phyloP scores from a whole-genome alignment of 1,140 invertebrate species.

The Chironomus striatipennis region DNA sequence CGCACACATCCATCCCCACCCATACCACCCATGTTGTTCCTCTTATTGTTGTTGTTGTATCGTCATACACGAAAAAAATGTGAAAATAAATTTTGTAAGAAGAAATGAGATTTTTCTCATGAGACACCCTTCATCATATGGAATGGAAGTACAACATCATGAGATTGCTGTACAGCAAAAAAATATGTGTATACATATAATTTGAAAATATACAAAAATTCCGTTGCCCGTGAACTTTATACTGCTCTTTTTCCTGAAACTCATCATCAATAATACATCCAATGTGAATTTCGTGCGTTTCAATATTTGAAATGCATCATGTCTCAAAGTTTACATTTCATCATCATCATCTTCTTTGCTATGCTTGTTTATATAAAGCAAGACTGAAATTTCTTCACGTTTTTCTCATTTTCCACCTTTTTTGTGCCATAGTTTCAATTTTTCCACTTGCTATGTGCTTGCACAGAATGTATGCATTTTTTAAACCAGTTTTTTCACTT shows the following conservation, averaged over 20 bases:
- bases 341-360: neutral
- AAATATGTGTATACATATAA: neutral
- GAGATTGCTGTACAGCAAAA: neutral
- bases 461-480: neutral
- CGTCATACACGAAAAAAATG: neutral
- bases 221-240: neutral
- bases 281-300: constrained; percentile 3
- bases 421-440: neutral
- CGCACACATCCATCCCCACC: neutral
- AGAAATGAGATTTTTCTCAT: constrained; percentile 9
- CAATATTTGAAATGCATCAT: constrained; percentile 14
- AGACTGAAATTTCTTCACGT: neutral
- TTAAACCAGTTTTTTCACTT: neutral
- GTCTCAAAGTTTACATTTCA: neutral
- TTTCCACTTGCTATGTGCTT: neutral
- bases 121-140: neutral
- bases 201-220: too few species aligned
- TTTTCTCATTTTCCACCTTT: constrained; percentile 13
- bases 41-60: neutral
- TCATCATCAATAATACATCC: too few species aligned
- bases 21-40: neutral
- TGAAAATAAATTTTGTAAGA: too few species aligned
- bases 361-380: neutral
- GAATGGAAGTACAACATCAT: neutral
- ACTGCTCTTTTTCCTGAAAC: too few species aligned